Evolutionary conservation across 2,113 vertebrate genomes (phyloP), one percentile per base, ranked within the genome.

Genomic region (Ophiodon elongatus): DNA sequence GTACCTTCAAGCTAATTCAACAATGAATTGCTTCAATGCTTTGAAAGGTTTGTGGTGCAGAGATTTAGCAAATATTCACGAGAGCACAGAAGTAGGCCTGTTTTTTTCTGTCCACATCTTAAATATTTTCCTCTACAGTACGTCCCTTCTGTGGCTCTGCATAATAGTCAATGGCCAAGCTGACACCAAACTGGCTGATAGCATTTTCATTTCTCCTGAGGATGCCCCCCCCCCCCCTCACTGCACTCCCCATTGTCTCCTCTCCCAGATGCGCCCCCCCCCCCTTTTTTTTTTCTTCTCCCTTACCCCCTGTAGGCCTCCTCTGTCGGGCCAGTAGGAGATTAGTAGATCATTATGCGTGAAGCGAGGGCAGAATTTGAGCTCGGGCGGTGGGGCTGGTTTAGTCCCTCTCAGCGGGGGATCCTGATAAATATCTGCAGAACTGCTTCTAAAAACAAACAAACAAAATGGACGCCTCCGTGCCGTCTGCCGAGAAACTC

Each of bases 271-370:
- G 31, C 25, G 1, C 3, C 19, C 31, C 33, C 63, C 29, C 25
- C 47, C 50, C 8, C 50, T 35, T 35, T 4, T 35, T 35, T 35
- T 4, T 43, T 43, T 14, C 3, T 37, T 19, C 35, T 25, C 41
- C 68, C 73, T 72, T 43, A 43, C 71, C 68, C 83, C 50, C 45
- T 56, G 63, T 8, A 62, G 76, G 69, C 79, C 79, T 71, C 65
- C 29, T 33, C 64, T 83, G 68, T 69, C 65, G 79, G 62, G 71
- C 80, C 73, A 64, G 66, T 5, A 17, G 73, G 31, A 74, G 81
- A 90, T 88, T 93, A 86, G 79, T 88, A 76, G 11, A 82, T 67
- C 86, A 8, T 85, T 81, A 80, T 82, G 80, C 23, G 39, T 60
- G 83, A 62, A 62, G 72, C 23, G n/a, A 43, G 68, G 84, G 43